Base-by-base conservation (phyloP, 2,113 vertebrate genomes). In the Phrynocephalus versicolor region DNA sequence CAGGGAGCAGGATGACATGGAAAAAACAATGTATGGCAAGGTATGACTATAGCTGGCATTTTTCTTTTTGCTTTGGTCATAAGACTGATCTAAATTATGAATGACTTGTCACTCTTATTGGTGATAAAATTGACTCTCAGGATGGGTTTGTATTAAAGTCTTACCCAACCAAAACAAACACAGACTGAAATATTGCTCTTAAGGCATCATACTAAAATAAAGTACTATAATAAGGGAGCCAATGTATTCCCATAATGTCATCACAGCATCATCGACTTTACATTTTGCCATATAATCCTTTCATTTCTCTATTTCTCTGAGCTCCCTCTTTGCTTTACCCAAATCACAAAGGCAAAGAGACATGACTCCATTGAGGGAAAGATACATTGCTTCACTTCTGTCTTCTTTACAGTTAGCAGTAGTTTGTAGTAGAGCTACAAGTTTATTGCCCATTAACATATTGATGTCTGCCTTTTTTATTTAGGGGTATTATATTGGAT, bases 131-230 rank as follows among this genome's bases (percentile, higher is more conserved):
- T 62, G 57, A 30, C 2, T 73, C 77, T 23, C 74, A 79, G 57
- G 35, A 30, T 83, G 25, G 39, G 41, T 72, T 23, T 45, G 39
- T 71, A 57, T 78, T 30, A n/a, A 45, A 55, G 39, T 55, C 67
- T 65, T 83, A 76, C 8, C n/a, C 10, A 74, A 84, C 45, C 58
- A 84, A 88, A 74, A 62, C 27, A 87, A 72, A 72, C n/a, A 79
- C 72, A 35, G 7, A 23, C 30, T 79, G 57, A 83, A 87, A 78
- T 72, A 25, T 64, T 15, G 1, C 39, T 71, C 33, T 73, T 64
- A 85, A 72, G 41, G 23, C 62, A 30, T 30, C 51, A 69, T 62
- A 35, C 55, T 14, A 60, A 71, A 1, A 30, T 78, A 51, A 81
- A 70, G 23, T 69, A 6, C 73, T 76, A 65, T 41, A 86, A 76